Conservation (phyloP, 2,888 invertebrate species). For the Drosophila conformis region DNA sequence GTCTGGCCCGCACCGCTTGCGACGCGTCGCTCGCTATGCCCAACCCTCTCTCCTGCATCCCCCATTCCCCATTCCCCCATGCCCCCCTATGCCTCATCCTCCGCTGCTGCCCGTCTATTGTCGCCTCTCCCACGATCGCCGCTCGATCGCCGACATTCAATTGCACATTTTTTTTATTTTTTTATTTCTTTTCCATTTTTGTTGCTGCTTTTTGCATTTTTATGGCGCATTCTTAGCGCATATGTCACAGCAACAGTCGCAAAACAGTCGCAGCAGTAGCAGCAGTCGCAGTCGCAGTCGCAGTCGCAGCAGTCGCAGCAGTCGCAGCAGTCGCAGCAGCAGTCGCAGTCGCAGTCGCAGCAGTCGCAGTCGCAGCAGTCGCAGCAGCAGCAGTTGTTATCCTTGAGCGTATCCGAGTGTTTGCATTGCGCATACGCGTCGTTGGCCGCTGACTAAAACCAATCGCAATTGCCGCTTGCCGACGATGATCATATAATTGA, state of each 20-base stretch:
- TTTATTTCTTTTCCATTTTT: slow-evolving; percentile 1
- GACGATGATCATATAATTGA: slow-evolving; percentile 46
- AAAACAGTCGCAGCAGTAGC: neutral
- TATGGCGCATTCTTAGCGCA: slow-evolving; percentile 73
- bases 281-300: neutral
- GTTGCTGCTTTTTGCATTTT: slow-evolving; percentile 23
- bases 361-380: neutral
- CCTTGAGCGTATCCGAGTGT: slow-evolving; percentile 53
- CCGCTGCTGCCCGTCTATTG: neutral
- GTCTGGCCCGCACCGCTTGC: slow-evolving; percentile 48
- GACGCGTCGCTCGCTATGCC: neutral
- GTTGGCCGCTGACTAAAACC: slow-evolving; percentile 37
- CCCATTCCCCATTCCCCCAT: neutral
- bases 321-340: slow-evolving; percentile 2
- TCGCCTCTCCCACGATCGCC: slow-evolving; percentile 52
- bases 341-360: neutral
- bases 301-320: neutral
- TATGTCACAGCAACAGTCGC: slow-evolving; percentile 57
- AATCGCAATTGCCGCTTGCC: slow-evolving; percentile 23
- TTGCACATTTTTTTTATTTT: slow-evolving; percentile 41
- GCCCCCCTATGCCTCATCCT: neutral
- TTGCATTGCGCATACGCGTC: slow-evolving; percentile 65
- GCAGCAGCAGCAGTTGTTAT: slow-evolving; percentile 44
- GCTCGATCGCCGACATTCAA: slow-evolving; percentile 48
- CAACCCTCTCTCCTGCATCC: neutral